Conservation (phyloP, 2,113 vertebrate genomes). For the Haliaeetus leucogaster region DNA sequence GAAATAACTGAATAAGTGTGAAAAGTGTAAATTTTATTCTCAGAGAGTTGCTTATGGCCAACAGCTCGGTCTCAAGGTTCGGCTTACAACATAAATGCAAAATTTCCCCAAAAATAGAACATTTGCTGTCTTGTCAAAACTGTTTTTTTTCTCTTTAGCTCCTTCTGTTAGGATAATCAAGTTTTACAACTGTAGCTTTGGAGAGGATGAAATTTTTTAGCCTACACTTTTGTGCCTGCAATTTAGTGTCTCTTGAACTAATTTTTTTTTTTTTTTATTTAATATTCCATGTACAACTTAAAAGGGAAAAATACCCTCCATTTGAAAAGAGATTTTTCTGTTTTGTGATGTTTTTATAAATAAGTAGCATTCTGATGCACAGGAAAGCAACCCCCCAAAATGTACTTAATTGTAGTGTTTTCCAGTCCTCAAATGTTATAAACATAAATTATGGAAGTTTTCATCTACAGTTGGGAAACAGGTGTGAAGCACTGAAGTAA, state of each 20-base stretch:
- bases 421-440: not conserved
- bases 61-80: not conserved
- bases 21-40: not conserved
- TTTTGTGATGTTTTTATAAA: not conserved
- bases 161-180: not conserved
- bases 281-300: not conserved
- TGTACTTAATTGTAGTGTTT: not conserved
- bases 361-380: not conserved
- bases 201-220: not conserved
- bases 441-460: not conserved
- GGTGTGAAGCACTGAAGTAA: not conserved
- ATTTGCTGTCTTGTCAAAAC: not conserved
- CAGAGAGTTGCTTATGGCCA: not conserved
- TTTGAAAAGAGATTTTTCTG: not conserved
- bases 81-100: not conserved
- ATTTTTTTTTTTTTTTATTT: not conserved
- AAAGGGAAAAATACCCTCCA: not conserved
- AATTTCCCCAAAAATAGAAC: not conserved
- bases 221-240: not conserved
- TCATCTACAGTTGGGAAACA: not conserved
- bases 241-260: not conserved
- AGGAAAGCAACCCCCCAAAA: not conserved
- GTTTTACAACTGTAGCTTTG: not conserved
- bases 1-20: not conserved
- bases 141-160: not conserved